Evolutionary conservation across 37 sponge, comb jelly and placozoan species (phyloP).

Genomic region (Spongilla lacustris): DNA sequence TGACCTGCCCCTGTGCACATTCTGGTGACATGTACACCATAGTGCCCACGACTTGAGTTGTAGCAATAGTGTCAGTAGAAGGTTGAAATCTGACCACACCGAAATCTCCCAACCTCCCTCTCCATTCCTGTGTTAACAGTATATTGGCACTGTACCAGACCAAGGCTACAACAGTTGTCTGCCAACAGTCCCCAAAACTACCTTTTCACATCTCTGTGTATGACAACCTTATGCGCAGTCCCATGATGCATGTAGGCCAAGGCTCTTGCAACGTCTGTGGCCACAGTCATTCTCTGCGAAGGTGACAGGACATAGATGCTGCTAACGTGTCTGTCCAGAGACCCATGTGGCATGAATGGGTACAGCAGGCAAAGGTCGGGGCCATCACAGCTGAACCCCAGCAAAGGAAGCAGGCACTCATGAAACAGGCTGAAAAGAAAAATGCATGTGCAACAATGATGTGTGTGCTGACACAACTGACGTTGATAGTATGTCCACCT

Average conservation of each 20-base stretch:
- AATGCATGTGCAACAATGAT: no score
- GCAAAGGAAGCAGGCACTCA: conserved; percentile 38
- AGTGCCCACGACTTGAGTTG: conserved; percentile 59
- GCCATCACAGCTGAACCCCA: conserved; percentile 58
- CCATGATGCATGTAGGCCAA: conserved; percentile 53
- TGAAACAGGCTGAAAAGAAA: conserved; percentile 42
- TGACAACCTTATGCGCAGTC: conserved; percentile 5
- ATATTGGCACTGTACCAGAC: conserved; percentile 53
- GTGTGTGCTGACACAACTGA: not conserved
- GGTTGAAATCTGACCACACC: conserved; percentile 49
- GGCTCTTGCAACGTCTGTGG: conserved; percentile 43
- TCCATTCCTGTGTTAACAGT: conserved; percentile 48
- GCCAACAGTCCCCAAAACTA: not conserved
- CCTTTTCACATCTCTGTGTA: conserved; percentile 77
- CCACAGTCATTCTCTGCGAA: conserved; percentile 20
- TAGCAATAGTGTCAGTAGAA: conserved; percentile 4
- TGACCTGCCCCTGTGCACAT: conserved; percentile 14
- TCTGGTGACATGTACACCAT: conserved; percentile 62
- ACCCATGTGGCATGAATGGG: conserved; percentile 46
- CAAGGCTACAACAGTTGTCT: not conserved
- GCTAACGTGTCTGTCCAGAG: conserved; percentile 32
- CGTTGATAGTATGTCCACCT: not conserved
- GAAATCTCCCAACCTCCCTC: conserved; percentile 54
- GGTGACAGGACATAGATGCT: conserved; percentile 9
- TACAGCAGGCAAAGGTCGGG: conserved; percentile 54